Percentiles rank a stretch among this genome's conserved stretches.
These are phyloP conservation scores for Myotis lucifugus DNA, from an alignment of 2,113 vertebrate species.

Conservation along the genomic window DNA sequence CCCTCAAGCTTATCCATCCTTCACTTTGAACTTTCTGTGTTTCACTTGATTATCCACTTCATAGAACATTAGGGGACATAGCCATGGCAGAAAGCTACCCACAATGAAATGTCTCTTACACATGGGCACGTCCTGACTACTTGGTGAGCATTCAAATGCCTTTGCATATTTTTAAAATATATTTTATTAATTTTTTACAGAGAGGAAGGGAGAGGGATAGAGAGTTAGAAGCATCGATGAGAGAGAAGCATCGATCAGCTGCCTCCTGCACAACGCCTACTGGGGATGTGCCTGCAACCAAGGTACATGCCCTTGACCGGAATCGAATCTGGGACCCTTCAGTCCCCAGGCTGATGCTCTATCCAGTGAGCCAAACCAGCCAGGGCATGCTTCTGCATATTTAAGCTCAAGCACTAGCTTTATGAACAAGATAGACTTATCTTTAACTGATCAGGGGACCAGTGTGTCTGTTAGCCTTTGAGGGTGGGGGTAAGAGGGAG, in stretches of 20 bases:
- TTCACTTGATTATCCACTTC: conserved; percentile 18
- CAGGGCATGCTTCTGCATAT: conserved; percentile 14
- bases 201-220: too few relatives aligned
- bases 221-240: too few relatives aligned
- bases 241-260: too few relatives aligned
- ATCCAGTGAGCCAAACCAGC: too few relatives aligned
- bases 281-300: too few relatives aligned
- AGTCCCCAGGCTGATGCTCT: too few relatives aligned
- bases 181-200: too few relatives aligned
- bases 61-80: conserved; percentile 52
- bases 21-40: conserved; percentile 1
- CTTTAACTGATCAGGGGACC: background rate
- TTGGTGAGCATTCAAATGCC: conserved; percentile 50
- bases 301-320: too few relatives aligned
- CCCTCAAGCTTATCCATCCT: background rate
- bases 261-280: too few relatives aligned
- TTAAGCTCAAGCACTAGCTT: conserved; percentile 15
- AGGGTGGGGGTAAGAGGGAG: too few relatives aligned
- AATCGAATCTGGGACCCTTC: too few relatives aligned
- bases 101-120: conserved; percentile 43
- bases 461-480: background rate
- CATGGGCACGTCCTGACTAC: conserved; percentile 54
- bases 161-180: background rate
- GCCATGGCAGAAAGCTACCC: conserved; percentile 47
- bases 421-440: conserved; percentile 12